phyloP scores from a whole-genome alignment of 2,888 invertebrate genomes.

The Leptopterna dolabrata region DNA sequence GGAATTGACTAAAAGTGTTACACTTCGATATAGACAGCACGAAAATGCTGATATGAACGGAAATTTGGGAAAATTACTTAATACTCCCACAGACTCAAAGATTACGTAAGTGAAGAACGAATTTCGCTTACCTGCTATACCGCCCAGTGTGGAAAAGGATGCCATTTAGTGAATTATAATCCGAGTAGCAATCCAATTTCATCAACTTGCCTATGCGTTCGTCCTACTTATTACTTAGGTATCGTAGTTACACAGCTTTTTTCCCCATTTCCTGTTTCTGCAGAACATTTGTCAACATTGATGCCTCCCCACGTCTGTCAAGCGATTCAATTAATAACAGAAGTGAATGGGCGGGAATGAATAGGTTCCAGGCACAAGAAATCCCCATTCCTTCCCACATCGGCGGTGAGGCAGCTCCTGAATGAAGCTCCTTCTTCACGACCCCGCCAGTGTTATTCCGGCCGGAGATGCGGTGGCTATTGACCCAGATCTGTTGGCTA shows the following conservation, averaged over 20 bases:
- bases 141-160: too few relatives aligned
- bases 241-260: neutral
- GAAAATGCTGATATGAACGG: too few relatives aligned
- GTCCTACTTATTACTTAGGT: neutral
- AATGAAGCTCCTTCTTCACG: slow-evolving; percentile 12
- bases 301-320: neutral
- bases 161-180: too few relatives aligned
- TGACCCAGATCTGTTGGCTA: slow-evolving; percentile 30
- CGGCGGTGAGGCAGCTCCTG: neutral
- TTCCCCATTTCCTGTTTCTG: neutral
- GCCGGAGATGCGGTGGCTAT: neutral
- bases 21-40: too few relatives aligned
- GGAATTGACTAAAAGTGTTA: too few relatives aligned
- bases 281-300: neutral
- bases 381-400: neutral
- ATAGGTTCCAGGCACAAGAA: neutral
- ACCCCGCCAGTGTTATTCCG: neutral
- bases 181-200: neutral
- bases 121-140: too few relatives aligned
- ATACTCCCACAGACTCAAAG: too few relatives aligned
- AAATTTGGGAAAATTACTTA: too few relatives aligned
- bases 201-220: neutral
- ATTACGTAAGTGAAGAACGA: too few relatives aligned
- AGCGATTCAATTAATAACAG: neutral
- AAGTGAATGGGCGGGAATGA: neutral